Evolutionary conservation across 92 coral and sea anemone species (phyloP).

Genomic region (Paragorgia papillata): DNA sequence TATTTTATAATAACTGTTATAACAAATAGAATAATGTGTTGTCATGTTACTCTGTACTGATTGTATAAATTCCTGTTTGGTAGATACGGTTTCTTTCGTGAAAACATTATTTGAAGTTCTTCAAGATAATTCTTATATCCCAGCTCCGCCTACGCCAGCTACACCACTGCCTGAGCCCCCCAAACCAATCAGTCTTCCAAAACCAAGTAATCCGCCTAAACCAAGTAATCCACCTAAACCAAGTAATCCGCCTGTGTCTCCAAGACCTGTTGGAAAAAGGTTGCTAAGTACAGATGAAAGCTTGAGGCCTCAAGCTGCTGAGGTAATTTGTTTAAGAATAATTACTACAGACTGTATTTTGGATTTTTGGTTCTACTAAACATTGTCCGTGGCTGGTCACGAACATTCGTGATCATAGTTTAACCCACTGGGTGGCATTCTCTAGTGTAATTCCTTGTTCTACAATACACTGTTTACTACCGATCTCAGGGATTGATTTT

Average conservation of each 20-base stretch:
- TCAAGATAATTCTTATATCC: conserved; percentile 71
- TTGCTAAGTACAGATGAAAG: conserved; percentile 38
- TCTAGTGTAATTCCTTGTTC: too few species aligned
- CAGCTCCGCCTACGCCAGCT: conserved; percentile 59
- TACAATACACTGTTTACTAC: too few species aligned
- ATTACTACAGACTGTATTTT: too few species aligned
- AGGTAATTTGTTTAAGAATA: conserved; percentile 5
- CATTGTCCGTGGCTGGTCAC: too few species aligned
- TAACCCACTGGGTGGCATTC: too few species aligned
- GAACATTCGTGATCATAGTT: too few species aligned
- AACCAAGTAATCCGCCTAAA: conserved; percentile 45
- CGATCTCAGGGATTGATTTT: too few species aligned
- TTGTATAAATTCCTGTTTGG: not conserved
- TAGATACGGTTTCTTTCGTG: conserved; percentile 88
- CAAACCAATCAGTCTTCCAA: conserved; percentile 38
- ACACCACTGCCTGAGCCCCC: conserved; percentile 50
- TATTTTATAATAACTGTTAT: too few species aligned
- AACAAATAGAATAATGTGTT: too few species aligned
- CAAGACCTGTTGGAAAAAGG: conserved; percentile 24
- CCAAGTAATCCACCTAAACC: conserved; percentile 37
- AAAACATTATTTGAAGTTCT: conserved; percentile 86
- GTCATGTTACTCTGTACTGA: too few species aligned
- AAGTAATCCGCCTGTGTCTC: conserved; percentile 28
- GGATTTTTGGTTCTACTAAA: too few species aligned
- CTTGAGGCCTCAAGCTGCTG: conserved; percentile 46